Evolutionary conservation across 2,113 vertebrate genomes (phyloP).

Genomic region (Pluvianellus socialis): DNA sequence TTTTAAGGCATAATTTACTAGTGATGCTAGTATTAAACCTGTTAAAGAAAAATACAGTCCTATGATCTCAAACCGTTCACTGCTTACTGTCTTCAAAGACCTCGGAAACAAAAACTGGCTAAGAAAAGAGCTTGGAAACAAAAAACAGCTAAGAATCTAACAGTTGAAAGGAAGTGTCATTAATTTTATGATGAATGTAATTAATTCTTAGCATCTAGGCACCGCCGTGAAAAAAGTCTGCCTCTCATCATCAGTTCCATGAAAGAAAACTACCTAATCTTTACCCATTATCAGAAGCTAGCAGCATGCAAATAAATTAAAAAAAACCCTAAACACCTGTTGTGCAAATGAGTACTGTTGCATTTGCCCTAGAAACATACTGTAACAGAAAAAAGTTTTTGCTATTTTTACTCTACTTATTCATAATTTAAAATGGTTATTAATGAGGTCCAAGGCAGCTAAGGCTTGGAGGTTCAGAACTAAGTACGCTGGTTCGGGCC

Average conservation of each 20-base stretch:
- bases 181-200: not conserved
- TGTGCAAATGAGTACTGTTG: not conserved
- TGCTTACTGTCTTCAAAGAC: not conserved
- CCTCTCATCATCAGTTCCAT: not conserved
- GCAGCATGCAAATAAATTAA: not conserved
- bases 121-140: too few species aligned
- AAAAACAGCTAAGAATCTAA: not conserved
- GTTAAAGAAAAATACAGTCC: not conserved
- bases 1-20: not conserved
- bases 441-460: rapidly evolving
- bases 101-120: not conserved
- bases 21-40: not conserved
- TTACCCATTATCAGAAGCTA: not conserved
- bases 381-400: not conserved
- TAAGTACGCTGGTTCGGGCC: not conserved
- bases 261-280: not conserved
- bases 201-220: not conserved
- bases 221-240: not conserved
- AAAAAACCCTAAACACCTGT: not conserved
- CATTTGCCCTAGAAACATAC: not conserved
- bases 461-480: not conserved
- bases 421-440: not conserved
- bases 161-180: not conserved
- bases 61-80: not conserved
- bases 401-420: not conserved